These are phyloP conservation scores for Aphelinus atriplicis DNA, from an alignment of 1,140 invertebrate genomes.

Conservation along the genomic window DNA sequence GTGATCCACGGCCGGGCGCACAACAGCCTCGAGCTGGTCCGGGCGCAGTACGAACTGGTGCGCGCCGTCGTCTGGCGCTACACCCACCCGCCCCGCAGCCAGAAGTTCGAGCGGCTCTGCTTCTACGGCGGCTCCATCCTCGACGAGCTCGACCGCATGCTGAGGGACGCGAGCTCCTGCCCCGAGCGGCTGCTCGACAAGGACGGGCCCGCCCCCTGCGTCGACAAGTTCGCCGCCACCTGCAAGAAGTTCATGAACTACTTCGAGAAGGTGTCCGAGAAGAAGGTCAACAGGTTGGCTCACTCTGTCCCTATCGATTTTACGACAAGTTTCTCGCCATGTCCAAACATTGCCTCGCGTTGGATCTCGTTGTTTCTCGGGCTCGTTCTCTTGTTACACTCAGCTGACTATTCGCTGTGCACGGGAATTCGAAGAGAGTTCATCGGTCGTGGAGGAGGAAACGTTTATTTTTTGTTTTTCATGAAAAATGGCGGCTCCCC, in stretches of 20 bases:
- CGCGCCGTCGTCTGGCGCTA: constrained; percentile 61
- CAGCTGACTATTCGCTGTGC: too few species aligned
- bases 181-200: constrained; percentile 33
- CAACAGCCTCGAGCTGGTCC: constrained; percentile 53
- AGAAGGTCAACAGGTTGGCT: constrained; percentile 57
- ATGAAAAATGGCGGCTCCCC: too few species aligned
- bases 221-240: constrained; percentile 41
- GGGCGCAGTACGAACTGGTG: constrained; percentile 55
- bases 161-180: constrained; percentile 37
- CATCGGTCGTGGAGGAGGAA: too few species aligned
- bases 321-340: too few species aligned
- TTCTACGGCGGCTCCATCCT: constrained; percentile 59
- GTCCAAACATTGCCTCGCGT: too few species aligned
- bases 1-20: constrained; percentile 43
- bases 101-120: constrained; percentile 50
- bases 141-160: constrained; percentile 53
- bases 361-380: too few species aligned
- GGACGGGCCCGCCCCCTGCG: constrained; percentile 23
- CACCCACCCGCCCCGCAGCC: constrained; percentile 53
- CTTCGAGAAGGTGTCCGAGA: constrained; percentile 62
- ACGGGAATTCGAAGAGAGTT: too few species aligned
- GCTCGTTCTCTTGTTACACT: not conserved
- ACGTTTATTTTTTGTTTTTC: too few species aligned
- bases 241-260: constrained; percentile 63
- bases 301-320: too few species aligned